Evolutionary conservation across 2,888 invertebrate genomes (phyloP), one percentile per base, ranked within the genome.

Genomic region (Ormyrus labotus): DNA sequence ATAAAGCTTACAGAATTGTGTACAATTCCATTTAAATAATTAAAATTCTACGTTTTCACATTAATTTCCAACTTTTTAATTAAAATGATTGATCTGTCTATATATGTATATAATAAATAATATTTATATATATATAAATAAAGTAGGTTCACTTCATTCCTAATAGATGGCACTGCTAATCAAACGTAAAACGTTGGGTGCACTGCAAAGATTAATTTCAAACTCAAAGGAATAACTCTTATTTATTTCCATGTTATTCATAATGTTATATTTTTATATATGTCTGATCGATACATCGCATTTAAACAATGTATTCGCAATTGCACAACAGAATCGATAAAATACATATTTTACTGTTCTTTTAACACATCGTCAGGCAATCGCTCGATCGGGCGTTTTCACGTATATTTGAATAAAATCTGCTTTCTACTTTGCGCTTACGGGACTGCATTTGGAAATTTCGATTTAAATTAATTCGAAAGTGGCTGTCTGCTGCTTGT

Each of bases 251-350:
- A 57, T 70, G 50, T 55, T 73, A 68, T 63, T 68, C 68, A 73
- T 68, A 68, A 78, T 68, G 73, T 55, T 63, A 55, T 68, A 72
- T 60, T 78, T 72, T 45, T 19, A 72, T 61, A 48, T 58, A 72
- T 60, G 61, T 72, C 67, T 71, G 60, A 68, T 68, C 67, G 53
- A 34, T 67, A 75, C 60, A 75, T 68, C 75, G 67, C 67, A 67
- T 67, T 67, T 65, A 71, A 78, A 78, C 51, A 77, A 64, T 53
- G 71, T 47, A n/a, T 71, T 78, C 68, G 48, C 11, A 72, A 74
- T 69, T 73, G 60, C 68, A 55, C 47, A 63, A 69, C 63, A 63
- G 48, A 79, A 79, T 53, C 13, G 60, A 71, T 58, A 71, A 78
- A 65, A 70, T 57, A 53, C 48, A 51, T 67, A 67, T 9, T 51